Conservation (phyloP, 2,797 vertebrate genomes). For the Tapera naevia region DNA sequence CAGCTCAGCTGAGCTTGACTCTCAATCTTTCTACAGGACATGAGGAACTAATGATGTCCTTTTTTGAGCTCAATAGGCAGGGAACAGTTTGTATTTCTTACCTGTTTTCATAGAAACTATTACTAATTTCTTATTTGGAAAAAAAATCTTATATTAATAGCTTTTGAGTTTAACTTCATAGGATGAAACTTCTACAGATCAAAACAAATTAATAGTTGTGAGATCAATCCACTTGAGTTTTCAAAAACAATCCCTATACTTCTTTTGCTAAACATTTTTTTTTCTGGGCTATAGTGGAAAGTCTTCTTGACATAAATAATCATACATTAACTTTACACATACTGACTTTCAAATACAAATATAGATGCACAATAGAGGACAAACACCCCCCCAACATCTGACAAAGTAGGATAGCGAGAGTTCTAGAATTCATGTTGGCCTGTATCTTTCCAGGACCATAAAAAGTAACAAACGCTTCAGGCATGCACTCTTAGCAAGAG, state of each 20-base stretch:
- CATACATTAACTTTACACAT: not conserved
- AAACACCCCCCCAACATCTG: not conserved
- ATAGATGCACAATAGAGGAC: not conserved
- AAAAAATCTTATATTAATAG: not conserved
- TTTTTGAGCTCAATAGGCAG: not conserved
- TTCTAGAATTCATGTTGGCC: not conserved
- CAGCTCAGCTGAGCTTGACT: not conserved
- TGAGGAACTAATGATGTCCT: not conserved
- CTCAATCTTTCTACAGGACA: not conserved
- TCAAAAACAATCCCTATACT: not conserved
- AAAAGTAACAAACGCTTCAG: not conserved
- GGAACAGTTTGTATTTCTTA: not conserved
- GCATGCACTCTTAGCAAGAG: accelerated
- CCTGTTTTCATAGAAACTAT: not conserved
- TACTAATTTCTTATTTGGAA: not conserved
- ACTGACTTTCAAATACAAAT: not conserved
- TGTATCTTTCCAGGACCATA: not conserved
- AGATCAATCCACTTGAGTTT: not conserved
- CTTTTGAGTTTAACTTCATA: not conserved
- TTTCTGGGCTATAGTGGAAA: not conserved
- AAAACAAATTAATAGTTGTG: not conserved
- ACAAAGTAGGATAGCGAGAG: not conserved
- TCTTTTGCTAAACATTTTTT: not conserved
- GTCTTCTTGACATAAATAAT: not conserved
- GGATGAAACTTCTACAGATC: not conserved